Evolutionary conservation across 2,888 invertebrate genomes (phyloP), one percentile per base, ranked within the genome.

Genomic region (Brachyopa scutellaris): DNA sequence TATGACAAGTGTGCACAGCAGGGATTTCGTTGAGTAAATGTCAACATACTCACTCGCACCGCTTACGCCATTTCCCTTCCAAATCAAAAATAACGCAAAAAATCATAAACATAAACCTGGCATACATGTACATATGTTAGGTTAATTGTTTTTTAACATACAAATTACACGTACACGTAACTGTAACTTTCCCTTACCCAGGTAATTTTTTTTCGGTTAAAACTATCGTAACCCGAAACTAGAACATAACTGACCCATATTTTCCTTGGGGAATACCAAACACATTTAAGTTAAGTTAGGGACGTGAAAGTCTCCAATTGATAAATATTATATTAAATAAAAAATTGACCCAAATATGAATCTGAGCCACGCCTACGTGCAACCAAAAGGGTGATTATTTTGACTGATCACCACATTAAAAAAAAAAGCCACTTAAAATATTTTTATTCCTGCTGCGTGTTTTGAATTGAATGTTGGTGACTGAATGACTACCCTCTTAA

Each of bases 171-270:
- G 36, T 49, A 36, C 21, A 23, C 36, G 62, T 21, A 11, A 47
- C 31, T 47, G 23, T 36, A n/a, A 5, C 5, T 5, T 11, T 11
- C n/a, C 11, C 11, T n/a, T n/a, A n/a, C n/a, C n/a, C n/a, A n/a
- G n/a, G n/a, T n/a, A n/a, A n/a, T n/a, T n/a, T n/a, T n/a, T n/a
- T n/a, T n/a, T n/a, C n/a, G 36, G 29, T 13, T 19, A 26, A 49
- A 29, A 49, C 11, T n/a, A n/a, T n/a, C 13, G 8, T 26, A 36
- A 33, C 11, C 31, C 53, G 26, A 55, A 61, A 15, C 1, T 31
- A 40, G n/a, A 72, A 42, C 15, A 42, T 42, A 55, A 55, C 67
- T 79, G 66, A 79, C 79, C 74, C 74, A 79, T 49, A 67, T 79
- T 59, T 40, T 23, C 11, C 45, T 15, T n/a, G n/a, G 59, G 36